Percentiles rank a stretch among this genome's conserved stretches.
These are phyloP conservation scores for Gambusia affinis DNA, from an alignment of 2,113 vertebrate species.

Conservation along the genomic window DNA sequence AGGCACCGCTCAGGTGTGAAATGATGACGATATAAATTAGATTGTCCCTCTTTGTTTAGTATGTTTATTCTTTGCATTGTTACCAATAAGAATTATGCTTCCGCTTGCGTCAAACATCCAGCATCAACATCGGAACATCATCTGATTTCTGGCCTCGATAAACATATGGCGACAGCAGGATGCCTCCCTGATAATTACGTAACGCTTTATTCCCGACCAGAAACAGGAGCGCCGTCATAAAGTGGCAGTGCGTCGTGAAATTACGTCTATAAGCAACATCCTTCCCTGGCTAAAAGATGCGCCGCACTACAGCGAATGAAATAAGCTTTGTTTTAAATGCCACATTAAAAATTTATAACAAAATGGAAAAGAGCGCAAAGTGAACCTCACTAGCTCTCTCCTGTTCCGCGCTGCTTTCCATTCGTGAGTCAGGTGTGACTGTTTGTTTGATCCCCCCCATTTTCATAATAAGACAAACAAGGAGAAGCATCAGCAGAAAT, in stretches of 20 bases:
- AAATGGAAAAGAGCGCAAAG: slow-evolving; percentile 59
- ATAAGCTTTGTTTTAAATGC: slow-evolving; percentile 11
- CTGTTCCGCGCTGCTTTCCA: slow-evolving; percentile 13
- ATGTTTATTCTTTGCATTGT: background rate
- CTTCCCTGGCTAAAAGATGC: background rate
- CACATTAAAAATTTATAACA: slow-evolving; percentile 67
- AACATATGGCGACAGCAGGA: slow-evolving; percentile 59
- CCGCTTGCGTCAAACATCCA: background rate
- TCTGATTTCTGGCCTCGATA: slow-evolving; percentile 35
- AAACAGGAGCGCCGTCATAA: slow-evolving; percentile 32
- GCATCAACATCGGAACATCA: slow-evolving; percentile 5
- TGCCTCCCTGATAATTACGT: slow-evolving; percentile 65
- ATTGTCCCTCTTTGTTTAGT: background rate
- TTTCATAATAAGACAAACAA: no score
- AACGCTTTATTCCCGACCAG: slow-evolving; percentile 59
- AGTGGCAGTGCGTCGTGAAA: background rate
- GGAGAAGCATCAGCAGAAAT: background rate
- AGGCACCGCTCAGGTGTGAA: slow-evolving; percentile 18
- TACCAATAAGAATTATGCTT: background rate
- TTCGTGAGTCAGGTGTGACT: slow-evolving; percentile 5
- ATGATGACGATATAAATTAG: background rate
- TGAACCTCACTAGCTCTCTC: slow-evolving; percentile 10
- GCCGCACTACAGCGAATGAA: background rate
- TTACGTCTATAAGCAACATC: background rate
- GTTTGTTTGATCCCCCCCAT: background rate